These are phyloP conservation scores for Sibirionetta formosa DNA, from an alignment of 2,797 vertebrate genomes.

Conservation along the genomic window DNA sequence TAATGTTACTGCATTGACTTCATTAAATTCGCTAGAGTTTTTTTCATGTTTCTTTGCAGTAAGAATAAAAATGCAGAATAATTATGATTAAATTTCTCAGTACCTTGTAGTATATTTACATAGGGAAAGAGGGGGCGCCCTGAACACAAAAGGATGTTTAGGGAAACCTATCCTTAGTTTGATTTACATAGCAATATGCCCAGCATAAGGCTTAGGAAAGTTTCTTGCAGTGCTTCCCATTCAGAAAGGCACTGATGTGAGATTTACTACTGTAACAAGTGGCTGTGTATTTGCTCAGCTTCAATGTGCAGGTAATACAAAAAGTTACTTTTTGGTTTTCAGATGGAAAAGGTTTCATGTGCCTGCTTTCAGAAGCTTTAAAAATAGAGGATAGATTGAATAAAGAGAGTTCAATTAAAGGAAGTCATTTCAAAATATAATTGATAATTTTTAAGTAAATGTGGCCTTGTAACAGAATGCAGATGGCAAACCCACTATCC, in stretches of 20 bases:
- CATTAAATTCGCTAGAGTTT: not conserved
- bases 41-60: not conserved
- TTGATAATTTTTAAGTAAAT: conserved; percentile 85
- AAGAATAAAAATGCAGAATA: not conserved
- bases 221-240: not conserved
- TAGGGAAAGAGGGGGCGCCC: too few species aligned
- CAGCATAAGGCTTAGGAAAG: not conserved
- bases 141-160: not conserved
- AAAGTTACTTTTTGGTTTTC: conserved; percentile 41
- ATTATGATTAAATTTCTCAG: not conserved
- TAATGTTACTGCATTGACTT: not conserved
- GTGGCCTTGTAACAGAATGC: conserved; percentile 80
- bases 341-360: not conserved
- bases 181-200: too few species aligned
- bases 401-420: conserved; percentile 72
- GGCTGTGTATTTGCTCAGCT: not conserved
- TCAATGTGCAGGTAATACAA: not conserved
- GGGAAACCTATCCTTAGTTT: not conserved
- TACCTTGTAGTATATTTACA: too few species aligned
- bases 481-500: conserved; percentile 77
- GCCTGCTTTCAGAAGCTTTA: conserved; percentile 17
- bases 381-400: conserved; percentile 52
- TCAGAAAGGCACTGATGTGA: not conserved
- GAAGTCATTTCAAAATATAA: conserved; percentile 75
- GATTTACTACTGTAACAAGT: not conserved